Evolutionary conservation across 2,888 invertebrate genomes (phyloP).

Genomic region (Calameuta pallipes): DNA sequence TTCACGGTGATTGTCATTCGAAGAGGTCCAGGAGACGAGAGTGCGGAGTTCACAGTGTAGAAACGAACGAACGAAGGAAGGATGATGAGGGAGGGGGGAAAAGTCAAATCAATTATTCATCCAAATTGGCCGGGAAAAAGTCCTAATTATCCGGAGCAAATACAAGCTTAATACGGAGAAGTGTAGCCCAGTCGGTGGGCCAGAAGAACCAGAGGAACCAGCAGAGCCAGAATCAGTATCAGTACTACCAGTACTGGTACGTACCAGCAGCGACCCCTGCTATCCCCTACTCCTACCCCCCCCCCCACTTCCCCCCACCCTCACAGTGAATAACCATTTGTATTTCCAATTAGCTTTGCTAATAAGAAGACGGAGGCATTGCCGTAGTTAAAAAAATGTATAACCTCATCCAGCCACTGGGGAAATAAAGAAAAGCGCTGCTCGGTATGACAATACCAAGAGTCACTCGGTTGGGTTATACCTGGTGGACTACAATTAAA

Average conservation of each 20-base stretch:
- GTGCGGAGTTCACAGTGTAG: conserved; percentile 28
- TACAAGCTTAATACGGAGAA: conserved; percentile 64
- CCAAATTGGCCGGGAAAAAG: conserved; percentile 64
- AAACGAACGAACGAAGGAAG: conserved; percentile 31
- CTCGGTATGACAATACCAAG: conserved; percentile 61
- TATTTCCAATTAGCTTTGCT: conserved; percentile 67
- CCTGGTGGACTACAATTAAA: conserved; percentile 61
- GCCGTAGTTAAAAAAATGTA: conserved; percentile 63
- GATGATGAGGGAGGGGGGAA: conserved; percentile 34
- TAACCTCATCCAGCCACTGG: conserved; percentile 66
- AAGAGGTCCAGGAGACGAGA: conserved; percentile 42
- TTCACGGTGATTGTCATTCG: conserved; percentile 61
- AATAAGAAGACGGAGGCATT: conserved; percentile 65
- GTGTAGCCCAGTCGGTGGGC: conserved; percentile 38
- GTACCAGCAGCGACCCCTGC: conserved; percentile 19
- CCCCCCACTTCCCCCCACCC: conserved; percentile 42
- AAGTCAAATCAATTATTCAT: conserved; percentile 66
- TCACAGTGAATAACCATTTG: conserved; percentile 66
- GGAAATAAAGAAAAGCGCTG: conserved; percentile 66
- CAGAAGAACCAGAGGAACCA: background rate
- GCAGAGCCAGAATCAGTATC: background rate
- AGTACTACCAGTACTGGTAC: background rate
- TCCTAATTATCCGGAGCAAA: conserved; percentile 67
- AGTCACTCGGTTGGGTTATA: conserved; percentile 52
- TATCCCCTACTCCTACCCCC: background rate